These are phyloP conservation scores for Passer montanus DNA, from an alignment of 2,113 vertebrate genomes.

Conservation along the genomic window DNA sequence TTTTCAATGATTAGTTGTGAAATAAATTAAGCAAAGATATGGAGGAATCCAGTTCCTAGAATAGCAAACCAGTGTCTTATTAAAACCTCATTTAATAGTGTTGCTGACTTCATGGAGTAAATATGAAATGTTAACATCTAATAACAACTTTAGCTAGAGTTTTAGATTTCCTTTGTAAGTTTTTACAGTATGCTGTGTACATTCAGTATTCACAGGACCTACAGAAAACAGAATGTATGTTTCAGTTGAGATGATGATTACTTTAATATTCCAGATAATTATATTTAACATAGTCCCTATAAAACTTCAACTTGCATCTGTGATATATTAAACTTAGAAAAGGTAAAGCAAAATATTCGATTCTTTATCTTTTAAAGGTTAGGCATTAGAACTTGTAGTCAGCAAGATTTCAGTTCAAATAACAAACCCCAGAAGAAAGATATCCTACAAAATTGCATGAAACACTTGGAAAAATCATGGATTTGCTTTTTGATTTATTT, in stretches of 20 bases:
- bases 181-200: neutral
- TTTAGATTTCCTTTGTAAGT: neutral
- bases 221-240: neutral
- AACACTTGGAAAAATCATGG: neutral
- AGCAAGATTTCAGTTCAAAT: neutral
- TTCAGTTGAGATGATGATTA: neutral
- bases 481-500: neutral
- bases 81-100: neutral
- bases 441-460: neutral
- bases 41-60: slow-evolving; percentile 1
- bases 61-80: neutral
- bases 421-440: neutral
- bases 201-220: neutral
- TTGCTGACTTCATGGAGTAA: neutral
- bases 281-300: neutral
- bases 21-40: neutral
- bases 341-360: neutral
- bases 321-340: neutral
- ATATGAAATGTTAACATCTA: neutral
- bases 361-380: neutral
- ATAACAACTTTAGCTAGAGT: neutral
- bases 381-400: neutral
- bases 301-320: neutral
- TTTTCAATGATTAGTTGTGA: neutral
- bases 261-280: slow-evolving; percentile 24